A percentile compares a stretch with the other conserved stretches of the same genome.
phyloP scores from a whole-genome alignment of 2,113 vertebrate genomes.

The Poicephalus meyeri region DNA sequence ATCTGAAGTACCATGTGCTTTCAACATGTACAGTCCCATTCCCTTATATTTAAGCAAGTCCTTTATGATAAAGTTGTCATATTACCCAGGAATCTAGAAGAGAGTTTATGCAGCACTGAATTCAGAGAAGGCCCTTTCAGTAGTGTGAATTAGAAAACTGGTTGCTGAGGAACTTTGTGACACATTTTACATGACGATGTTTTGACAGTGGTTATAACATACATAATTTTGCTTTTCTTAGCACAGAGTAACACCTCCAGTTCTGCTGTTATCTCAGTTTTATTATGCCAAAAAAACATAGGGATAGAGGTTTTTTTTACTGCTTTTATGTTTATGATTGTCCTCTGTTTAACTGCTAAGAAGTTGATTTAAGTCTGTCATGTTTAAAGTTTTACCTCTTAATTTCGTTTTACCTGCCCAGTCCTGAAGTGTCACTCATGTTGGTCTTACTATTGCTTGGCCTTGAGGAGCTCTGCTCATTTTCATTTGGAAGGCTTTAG shows the following conservation, averaged over 20 bases:
- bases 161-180: background rate
- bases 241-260: background rate
- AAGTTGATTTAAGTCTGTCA: background rate
- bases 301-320: background rate
- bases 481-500: background rate
- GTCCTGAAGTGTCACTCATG: background rate
- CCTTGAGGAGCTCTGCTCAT: background rate
- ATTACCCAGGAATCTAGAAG: background rate
- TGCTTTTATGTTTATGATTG: background rate
- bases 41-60: background rate
- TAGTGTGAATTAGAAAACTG: background rate
- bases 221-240: background rate
- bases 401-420: background rate
- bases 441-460: background rate
- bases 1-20: background rate
- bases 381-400: background rate
- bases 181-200: background rate
- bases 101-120: background rate
- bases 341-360: background rate
- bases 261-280: background rate
- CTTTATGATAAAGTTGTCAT: background rate
- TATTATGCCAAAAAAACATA: background rate
- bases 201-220: background rate
- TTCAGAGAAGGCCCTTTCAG: background rate
- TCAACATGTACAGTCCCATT: background rate